Percentiles rank a stretch among this genome's conserved stretches.
These are phyloP conservation scores for Pyrocoelia pectoralis DNA, from an alignment of 2,888 invertebrate genomes.

Conservation along the genomic window DNA sequence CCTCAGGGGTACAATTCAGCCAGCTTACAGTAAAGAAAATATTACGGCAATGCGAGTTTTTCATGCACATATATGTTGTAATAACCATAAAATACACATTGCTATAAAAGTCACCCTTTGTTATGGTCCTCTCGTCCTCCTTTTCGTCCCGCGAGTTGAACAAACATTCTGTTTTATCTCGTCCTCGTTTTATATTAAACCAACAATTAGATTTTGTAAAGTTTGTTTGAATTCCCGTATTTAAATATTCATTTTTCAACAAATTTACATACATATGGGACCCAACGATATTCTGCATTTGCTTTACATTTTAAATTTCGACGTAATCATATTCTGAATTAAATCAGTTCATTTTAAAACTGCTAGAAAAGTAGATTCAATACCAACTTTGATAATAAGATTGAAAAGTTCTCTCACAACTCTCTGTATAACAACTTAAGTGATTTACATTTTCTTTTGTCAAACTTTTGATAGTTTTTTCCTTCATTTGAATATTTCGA, in stretches of 20 bases:
- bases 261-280: conserved; percentile 62
- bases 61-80: conserved; percentile 55
- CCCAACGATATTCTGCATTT: conserved; percentile 60
- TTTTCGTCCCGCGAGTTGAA: conserved; percentile 29
- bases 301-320: conserved; percentile 62
- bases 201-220: conserved; percentile 58
- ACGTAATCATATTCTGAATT: conserved; percentile 62
- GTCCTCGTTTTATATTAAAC: conserved; percentile 56
- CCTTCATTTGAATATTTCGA: conserved; percentile 29
- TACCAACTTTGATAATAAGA: conserved; percentile 57
- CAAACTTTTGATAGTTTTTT: conserved; percentile 33
- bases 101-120: conserved; percentile 54
- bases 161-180: conserved; percentile 53
- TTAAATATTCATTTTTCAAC: conserved; percentile 61
- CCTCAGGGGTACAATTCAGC: conserved; percentile 52
- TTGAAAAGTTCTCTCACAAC: conserved; percentile 52
- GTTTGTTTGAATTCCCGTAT: conserved; percentile 59
- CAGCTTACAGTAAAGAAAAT: conserved; percentile 53
- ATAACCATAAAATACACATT: conserved; percentile 58
- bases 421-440: conserved; percentile 37
- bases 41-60: conserved; percentile 56
- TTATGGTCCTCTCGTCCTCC: conserved; percentile 39
- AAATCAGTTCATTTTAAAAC: conserved; percentile 60
- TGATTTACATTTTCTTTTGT: conserved; percentile 39
- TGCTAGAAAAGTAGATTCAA: conserved; percentile 52